Evolutionary conservation across 2,797 vertebrate genomes (phyloP).

Genomic region (Pristis pectinata): DNA sequence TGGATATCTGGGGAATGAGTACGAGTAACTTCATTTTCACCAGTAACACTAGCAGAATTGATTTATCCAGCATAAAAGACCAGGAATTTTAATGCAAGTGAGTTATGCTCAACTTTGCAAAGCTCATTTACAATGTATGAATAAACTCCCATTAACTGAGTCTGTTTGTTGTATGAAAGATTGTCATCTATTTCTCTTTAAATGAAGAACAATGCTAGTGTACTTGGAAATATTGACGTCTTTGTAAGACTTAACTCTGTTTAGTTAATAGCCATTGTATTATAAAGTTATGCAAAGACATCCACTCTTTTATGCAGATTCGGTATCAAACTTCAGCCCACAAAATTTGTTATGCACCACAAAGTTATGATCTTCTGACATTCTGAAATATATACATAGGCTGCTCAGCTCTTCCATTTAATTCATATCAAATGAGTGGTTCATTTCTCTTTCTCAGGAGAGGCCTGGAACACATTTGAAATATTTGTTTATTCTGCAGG

Average conservation of each 20-base stretch:
- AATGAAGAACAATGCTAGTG: no score
- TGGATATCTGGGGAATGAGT: background rate
- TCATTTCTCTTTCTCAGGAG: background rate
- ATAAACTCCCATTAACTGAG: no score
- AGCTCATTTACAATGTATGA: no score
- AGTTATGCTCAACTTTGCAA: background rate
- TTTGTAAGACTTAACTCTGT: no score
- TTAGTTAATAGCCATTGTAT: no score
- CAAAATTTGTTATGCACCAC: no score
- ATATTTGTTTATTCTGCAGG: background rate
- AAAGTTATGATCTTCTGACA: background rate
- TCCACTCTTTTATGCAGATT: no score
- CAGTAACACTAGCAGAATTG: background rate
- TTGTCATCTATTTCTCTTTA: no score
- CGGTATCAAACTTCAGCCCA: no score
- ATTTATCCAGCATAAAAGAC: background rate
- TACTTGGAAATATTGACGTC: no score
- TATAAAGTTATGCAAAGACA: no score
- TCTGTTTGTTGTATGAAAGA: no score
- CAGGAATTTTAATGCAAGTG: background rate
- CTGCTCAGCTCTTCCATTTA: background rate
- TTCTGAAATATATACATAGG: background rate
- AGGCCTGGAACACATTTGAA: background rate
- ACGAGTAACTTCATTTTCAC: background rate
- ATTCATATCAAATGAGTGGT: background rate